Percentiles rank a stretch among this genome's conserved stretches.
Evolutionary conservation across 1,140 invertebrate genomes (phyloP).

Genomic region (Elymnias hypermnestra): DNA sequence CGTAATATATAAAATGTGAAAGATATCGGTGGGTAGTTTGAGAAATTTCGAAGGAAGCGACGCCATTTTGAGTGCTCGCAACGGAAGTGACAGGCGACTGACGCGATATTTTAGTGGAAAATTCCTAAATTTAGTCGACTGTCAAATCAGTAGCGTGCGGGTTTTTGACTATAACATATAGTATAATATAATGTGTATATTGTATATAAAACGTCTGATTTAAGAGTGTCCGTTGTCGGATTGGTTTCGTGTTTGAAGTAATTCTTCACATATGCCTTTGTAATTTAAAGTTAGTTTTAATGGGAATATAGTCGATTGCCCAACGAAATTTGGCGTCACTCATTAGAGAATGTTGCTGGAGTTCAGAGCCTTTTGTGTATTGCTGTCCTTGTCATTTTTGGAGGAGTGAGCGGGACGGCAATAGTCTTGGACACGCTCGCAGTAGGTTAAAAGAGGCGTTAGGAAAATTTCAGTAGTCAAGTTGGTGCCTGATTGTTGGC

Average conservation of each 20-base stretch:
- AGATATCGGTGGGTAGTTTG: constrained; percentile 5
- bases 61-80: no score
- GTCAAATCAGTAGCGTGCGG: no score
- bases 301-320: constrained; percentile 8
- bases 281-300: not conserved
- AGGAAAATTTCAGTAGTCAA: constrained; percentile 66
- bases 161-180: constrained; percentile 3
- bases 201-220: constrained; percentile 5
- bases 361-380: no score
- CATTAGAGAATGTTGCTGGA: constrained; percentile 29
- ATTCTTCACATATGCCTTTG: no score
- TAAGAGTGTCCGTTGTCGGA: no score
- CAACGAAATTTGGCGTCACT: constrained; percentile 7
- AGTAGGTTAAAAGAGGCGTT: constrained; percentile 42
- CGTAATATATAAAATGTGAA: constrained; percentile 9
- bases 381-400: constrained; percentile 5
- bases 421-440: constrained; percentile 16
- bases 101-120: no score
- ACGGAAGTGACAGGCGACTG: no score
- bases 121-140: no score
- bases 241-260: no score
- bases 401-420: constrained; percentile 11
- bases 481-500: constrained; percentile 64
- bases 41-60: constrained; percentile 10
- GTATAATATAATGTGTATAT: not conserved